A percentile compares a stretch with the other conserved stretches of the same genome.
These are phyloP conservation scores for Rhagoletis pomonella DNA, from an alignment of 1,140 invertebrate genomes.

Conservation along the genomic window DNA sequence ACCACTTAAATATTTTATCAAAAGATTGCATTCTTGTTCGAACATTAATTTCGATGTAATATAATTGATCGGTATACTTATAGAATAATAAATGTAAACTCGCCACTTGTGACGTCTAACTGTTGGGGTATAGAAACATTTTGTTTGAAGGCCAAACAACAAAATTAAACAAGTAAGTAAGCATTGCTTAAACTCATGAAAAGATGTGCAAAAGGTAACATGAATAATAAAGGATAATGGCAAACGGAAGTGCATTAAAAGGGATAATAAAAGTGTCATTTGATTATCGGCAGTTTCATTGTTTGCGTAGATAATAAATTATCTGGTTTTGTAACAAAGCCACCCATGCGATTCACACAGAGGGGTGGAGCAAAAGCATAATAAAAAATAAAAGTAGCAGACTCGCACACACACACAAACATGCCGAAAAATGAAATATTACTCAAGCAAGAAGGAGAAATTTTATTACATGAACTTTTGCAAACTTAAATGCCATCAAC, in stretches of 20 bases:
- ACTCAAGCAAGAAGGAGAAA: neutral
- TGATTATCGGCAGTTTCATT: constrained; percentile 22
- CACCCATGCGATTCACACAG: neutral
- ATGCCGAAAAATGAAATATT: neutral
- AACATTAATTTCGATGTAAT: constrained; percentile 11
- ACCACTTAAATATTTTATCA: constrained; percentile 4
- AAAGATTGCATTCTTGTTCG: neutral
- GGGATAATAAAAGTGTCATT: constrained; percentile 50
- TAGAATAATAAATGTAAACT: neutral
- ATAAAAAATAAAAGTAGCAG: neutral
- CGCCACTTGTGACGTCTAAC: neutral
- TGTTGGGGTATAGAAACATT: neutral
- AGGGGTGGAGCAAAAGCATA: neutral
- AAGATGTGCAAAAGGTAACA: neutral
- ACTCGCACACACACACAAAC: neutral
- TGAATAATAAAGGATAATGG: constrained; percentile 23
- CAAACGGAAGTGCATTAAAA: neutral
- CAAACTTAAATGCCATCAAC: constrained; percentile 26
- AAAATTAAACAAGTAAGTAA: no score
- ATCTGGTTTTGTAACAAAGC: constrained; percentile 40
- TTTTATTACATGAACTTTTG: constrained; percentile 34
- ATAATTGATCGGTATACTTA: neutral
- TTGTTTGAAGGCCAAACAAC: neutral
- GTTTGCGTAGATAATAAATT: constrained; percentile 52
- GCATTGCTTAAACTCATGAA: neutral